Percentiles rank a stretch among this genome's conserved stretches.
Conservation (phyloP, 35 echinoderm and acorn worm genomes). For the Diadema setosum region DNA sequence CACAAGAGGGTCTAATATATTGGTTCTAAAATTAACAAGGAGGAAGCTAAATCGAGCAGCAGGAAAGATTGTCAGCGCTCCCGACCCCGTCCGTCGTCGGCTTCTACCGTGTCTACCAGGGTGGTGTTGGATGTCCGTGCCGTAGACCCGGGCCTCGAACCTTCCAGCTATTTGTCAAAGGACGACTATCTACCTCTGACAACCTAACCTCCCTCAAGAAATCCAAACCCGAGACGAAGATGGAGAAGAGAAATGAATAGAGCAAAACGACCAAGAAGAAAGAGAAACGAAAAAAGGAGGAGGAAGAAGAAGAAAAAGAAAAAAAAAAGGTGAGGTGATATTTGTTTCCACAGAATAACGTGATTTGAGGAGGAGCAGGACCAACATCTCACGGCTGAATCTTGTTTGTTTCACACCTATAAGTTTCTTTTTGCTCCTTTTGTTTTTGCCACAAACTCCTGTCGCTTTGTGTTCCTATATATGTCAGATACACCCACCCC, state of each 20-base stretch:
- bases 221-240: neutral
- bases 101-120: too few relatives aligned
- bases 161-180: constrained; percentile 18
- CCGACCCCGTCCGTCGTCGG: too few relatives aligned
- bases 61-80: too few relatives aligned
- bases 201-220: neutral
- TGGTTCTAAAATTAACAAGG: too few relatives aligned
- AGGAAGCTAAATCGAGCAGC: too few relatives aligned
- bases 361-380: constrained; percentile 9
- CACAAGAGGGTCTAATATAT: too few relatives aligned
- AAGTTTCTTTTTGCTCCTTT: neutral
- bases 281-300: too few relatives aligned
- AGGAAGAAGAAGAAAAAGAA: too few relatives aligned
- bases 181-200: neutral
- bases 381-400: constrained; percentile 13
- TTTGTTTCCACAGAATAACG: constrained; percentile 29
- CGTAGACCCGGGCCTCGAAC: neutral
- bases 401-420: constrained; percentile 4
- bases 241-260: too few relatives aligned
- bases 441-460: neutral
- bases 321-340: too few relatives aligned
- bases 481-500: too few relatives aligned
- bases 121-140: constrained; percentile 13
- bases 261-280: too few relatives aligned
- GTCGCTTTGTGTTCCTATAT: neutral